These are phyloP conservation scores for Drosophila lowei DNA, from an alignment of 1,140 invertebrate genomes.

Conservation along the genomic window DNA sequence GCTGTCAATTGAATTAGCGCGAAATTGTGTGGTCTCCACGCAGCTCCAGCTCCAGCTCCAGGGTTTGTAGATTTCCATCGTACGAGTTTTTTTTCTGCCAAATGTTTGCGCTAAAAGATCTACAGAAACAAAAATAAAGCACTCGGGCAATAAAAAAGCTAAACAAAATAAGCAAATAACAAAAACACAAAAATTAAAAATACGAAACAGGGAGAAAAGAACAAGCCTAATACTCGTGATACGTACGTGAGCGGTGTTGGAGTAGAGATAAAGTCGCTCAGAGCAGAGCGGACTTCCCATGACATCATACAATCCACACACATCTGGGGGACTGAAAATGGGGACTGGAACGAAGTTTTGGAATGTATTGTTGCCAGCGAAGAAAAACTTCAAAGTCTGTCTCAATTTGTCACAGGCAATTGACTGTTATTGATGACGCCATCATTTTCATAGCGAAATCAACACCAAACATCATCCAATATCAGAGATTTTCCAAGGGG, in stretches of 20 bases:
- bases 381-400: conserved; percentile 27
- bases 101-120: conserved; percentile 69
- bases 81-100: conserved; percentile 36
- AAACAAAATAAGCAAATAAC: conserved; percentile 42
- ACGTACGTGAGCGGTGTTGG: conserved; percentile 31
- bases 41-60: conserved; percentile 19
- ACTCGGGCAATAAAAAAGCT: conserved; percentile 37
- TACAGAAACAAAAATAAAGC: conserved; percentile 59
- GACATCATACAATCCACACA: conserved; percentile 55
- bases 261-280: conserved; percentile 71
- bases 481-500: conserved; percentile 24
- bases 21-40: conserved; percentile 20
- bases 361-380: conserved; percentile 9
- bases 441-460: conserved; percentile 12
- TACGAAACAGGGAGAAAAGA: conserved; percentile 57
- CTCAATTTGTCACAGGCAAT: conserved; percentile 77
- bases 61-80: conserved; percentile 47
- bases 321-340: conserved; percentile 44
- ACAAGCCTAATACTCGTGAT: conserved; percentile 38
- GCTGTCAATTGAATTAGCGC: conserved; percentile 76
- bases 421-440: conserved; percentile 75
- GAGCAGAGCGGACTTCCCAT: conserved; percentile 53
- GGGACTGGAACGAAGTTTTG: conserved; percentile 13
- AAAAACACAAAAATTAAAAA: conserved; percentile 49
- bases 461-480: conserved; percentile 25